These are phyloP conservation scores for Exocentrus adspersus DNA, from an alignment of 2,888 invertebrate species.

Conservation along the genomic window DNA sequence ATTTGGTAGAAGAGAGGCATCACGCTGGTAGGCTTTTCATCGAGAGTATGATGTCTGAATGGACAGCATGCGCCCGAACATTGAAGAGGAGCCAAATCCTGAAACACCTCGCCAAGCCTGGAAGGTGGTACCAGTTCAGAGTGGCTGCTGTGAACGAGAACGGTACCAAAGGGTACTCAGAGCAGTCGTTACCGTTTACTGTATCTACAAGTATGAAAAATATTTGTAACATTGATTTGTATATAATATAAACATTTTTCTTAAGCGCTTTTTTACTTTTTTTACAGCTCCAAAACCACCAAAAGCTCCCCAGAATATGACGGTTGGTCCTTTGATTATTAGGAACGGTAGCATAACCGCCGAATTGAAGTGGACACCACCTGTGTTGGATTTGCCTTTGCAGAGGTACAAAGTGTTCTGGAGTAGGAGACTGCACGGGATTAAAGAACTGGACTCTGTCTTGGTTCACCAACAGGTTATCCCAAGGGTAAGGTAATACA, in stretches of 20 bases:
- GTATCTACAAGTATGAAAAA: slow-evolving; percentile 65
- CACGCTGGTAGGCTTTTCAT: slow-evolving; percentile 75
- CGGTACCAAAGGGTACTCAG: slow-evolving; percentile 78
- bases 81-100: slow-evolving; percentile 67
- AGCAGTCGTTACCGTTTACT: slow-evolving; percentile 69
- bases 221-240: no score
- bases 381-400: slow-evolving; percentile 77
- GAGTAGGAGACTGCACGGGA: slow-evolving; percentile 74
- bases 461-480: slow-evolving; percentile 72
- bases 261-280: slow-evolving; percentile 25
- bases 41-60: slow-evolving; percentile 72
- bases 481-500: slow-evolving; percentile 65
- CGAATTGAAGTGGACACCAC: slow-evolving; percentile 75
- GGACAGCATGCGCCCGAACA: slow-evolving; percentile 69
- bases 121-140: slow-evolving; percentile 83
- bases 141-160: slow-evolving; percentile 78
- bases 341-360: slow-evolving; percentile 67
- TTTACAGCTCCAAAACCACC: slow-evolving; percentile 70
- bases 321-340: slow-evolving; percentile 64
- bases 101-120: slow-evolving; percentile 70
- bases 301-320: slow-evolving; percentile 70
- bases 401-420: slow-evolving; percentile 79
- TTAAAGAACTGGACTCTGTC: slow-evolving; percentile 70
- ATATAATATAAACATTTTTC: no score
- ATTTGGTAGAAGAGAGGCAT: slow-evolving; percentile 76